Conservation (phyloP, 2,888 invertebrate genomes). For the Oligia latruncula region DNA sequence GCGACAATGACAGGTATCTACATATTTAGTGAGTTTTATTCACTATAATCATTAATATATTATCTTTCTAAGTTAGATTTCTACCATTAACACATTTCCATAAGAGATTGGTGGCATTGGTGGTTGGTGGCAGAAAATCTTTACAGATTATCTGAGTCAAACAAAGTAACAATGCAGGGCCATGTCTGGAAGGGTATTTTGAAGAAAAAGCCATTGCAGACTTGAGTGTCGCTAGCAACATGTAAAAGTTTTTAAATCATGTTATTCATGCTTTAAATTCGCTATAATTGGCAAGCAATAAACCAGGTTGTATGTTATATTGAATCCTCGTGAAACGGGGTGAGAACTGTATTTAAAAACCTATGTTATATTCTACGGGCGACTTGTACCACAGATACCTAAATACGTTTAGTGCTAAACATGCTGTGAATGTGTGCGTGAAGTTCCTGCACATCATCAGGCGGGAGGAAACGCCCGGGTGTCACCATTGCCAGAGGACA, state of each 20-base stretch:
- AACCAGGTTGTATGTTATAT: conserved; percentile 30
- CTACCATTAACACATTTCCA: too few relatives aligned
- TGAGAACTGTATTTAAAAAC: conserved; percentile 34
- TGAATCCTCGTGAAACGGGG: conserved; percentile 36
- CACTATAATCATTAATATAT: too few relatives aligned
- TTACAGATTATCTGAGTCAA: background rate
- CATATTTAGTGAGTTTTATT: too few relatives aligned
- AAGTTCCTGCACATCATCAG: too few relatives aligned
- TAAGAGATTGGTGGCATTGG: too few relatives aligned
- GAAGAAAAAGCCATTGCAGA: background rate
- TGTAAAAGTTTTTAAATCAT: background rate
- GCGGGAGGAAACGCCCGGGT: too few relatives aligned
- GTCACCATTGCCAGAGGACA: too few relatives aligned
- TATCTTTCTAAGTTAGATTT: too few relatives aligned
- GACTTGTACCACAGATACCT: background rate
- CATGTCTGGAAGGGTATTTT: background rate
- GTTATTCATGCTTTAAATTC: conserved; percentile 1
- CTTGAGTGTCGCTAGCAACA: background rate
- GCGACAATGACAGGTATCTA: too few relatives aligned
- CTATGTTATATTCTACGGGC: background rate
- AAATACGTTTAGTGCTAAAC: background rate
- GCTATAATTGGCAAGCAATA: conserved; percentile 26
- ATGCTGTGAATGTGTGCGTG: too few relatives aligned
- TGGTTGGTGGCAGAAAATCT: too few relatives aligned
- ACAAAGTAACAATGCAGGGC: background rate